Evolutionary conservation across 2,888 invertebrate species (phyloP).

Genomic region (Drosophila hamatofila): DNA sequence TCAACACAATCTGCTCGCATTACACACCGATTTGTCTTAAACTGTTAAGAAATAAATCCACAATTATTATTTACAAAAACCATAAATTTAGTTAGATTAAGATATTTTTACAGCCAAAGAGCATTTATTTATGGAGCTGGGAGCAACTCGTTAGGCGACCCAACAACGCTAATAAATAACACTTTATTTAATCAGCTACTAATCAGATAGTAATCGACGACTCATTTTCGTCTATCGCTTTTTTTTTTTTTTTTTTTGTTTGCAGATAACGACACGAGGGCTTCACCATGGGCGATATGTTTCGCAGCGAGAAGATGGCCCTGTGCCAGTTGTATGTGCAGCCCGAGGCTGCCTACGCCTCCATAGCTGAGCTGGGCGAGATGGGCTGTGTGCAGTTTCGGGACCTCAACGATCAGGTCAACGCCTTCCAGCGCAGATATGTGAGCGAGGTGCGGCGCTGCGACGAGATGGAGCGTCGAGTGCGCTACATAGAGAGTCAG

Average conservation of each 20-base stretch:
- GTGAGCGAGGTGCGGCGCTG: slow-evolving; percentile 93
- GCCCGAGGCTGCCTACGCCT: slow-evolving; percentile 97
- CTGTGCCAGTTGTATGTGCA: slow-evolving; percentile 98
- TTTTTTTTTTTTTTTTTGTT: neutral
- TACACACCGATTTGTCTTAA: neutral
- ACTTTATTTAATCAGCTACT: slow-evolving; percentile 49
- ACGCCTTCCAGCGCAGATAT: slow-evolving; percentile 93
- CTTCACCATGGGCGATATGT: slow-evolving; percentile 91
- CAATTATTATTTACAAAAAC: slow-evolving; percentile 5
- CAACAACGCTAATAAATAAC: slow-evolving; percentile 51
- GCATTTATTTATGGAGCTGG: slow-evolving; percentile 33
- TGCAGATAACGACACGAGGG: slow-evolving; percentile 42
- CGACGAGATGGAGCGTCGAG: slow-evolving; percentile 93
- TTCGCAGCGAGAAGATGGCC: slow-evolving; percentile 96
- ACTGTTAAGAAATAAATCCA: neutral
- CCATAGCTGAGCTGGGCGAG: slow-evolving; percentile 97
- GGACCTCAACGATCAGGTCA: slow-evolving; percentile 94
- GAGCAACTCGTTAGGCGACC: slow-evolving; percentile 10
- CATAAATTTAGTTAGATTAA: neutral
- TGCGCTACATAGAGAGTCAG: slow-evolving; percentile 92
- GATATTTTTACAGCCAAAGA: slow-evolving; percentile 4
- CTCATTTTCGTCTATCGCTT: slow-evolving; percentile 32
- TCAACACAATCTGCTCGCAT: neutral
- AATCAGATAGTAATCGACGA: slow-evolving; percentile 56
- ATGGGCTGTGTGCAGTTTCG: slow-evolving; percentile 97